A percentile compares a stretch with the other conserved stretches of the same genome.
phyloP scores from a whole-genome alignment of 2,797 vertebrate genomes.

The Phylloscopus collybita region DNA sequence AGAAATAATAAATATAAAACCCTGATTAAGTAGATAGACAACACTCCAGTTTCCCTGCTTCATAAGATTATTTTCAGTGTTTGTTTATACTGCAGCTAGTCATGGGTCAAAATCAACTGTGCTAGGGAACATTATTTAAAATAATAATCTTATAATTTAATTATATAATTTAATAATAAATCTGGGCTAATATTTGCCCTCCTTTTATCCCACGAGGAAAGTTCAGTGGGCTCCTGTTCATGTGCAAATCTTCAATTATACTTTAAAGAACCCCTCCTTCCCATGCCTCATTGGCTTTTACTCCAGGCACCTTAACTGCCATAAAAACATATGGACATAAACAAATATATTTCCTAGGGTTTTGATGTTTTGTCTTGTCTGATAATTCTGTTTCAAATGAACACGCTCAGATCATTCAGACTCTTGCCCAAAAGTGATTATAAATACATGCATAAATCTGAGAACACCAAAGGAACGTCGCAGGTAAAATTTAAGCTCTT shows the following conservation, averaged over 20 bases:
- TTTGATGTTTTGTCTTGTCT: not conserved
- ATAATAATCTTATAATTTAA: no score
- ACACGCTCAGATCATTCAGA: not conserved
- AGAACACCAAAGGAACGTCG: not conserved
- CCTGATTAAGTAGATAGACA: not conserved
- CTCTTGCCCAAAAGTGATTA: not conserved
- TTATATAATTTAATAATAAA: no score
- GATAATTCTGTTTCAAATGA: not conserved
- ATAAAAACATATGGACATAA: not conserved
- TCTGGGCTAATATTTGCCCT: not conserved
- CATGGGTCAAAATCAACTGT: not conserved
- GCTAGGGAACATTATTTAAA: not conserved
- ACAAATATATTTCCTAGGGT: not conserved
- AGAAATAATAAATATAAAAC: constrained; percentile 1
- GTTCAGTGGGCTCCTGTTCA: not conserved
- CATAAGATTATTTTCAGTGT: not conserved
- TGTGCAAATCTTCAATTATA: not conserved
- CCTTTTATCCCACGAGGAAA: not conserved
- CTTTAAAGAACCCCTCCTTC: not conserved
- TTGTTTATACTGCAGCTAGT: not conserved
- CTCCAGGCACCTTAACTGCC: not conserved
- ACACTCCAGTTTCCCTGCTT: not conserved
- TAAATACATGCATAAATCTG: not conserved
- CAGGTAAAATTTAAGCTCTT: not conserved
- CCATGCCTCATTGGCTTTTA: not conserved